Evolutionary conservation across 2,113 vertebrate species (phyloP).

Genomic region (Mirza zaza): DNA sequence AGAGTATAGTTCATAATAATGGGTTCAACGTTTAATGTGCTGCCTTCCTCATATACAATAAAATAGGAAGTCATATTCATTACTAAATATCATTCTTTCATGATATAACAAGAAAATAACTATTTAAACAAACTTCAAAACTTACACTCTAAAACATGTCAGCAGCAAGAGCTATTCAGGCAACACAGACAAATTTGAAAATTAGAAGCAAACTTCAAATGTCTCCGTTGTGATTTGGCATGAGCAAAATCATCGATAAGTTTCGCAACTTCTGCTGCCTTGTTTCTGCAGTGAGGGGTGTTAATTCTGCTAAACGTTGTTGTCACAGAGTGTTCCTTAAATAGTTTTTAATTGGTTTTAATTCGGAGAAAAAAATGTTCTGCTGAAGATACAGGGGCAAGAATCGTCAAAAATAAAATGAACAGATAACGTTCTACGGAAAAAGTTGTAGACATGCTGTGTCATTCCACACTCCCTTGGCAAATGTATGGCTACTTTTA

Average conservation of each 20-base stretch:
- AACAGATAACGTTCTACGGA: constrained; percentile 31
- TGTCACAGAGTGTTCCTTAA: constrained; percentile 69
- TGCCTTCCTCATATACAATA: neutral
- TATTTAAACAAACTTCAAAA: constrained; percentile 29
- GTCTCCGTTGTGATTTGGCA: neutral
- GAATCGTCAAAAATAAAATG: constrained; percentile 63
- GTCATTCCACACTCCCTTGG: neutral
- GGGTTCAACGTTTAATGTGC: neutral
- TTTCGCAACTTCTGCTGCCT: constrained; percentile 52
- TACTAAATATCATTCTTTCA: neutral
- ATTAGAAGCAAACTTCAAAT: neutral
- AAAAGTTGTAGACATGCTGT: neutral
- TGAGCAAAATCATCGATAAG: neutral
- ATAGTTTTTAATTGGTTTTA: constrained; percentile 75
- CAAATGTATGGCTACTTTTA: neutral
- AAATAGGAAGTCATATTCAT: neutral
- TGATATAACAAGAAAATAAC: neutral
- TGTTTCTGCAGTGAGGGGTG: constrained; percentile 51
- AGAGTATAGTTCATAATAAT: neutral
- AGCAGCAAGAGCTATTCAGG: neutral
- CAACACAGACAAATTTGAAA: constrained; percentile 15
- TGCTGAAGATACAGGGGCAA: constrained; percentile 37
- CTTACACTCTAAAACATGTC: neutral
- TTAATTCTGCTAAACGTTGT: constrained; percentile 65
- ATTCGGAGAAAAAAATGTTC: constrained; percentile 64